These are phyloP conservation scores for Malurus cyaneus DNA, from an alignment of 2,113 vertebrate genomes.

Conservation along the genomic window DNA sequence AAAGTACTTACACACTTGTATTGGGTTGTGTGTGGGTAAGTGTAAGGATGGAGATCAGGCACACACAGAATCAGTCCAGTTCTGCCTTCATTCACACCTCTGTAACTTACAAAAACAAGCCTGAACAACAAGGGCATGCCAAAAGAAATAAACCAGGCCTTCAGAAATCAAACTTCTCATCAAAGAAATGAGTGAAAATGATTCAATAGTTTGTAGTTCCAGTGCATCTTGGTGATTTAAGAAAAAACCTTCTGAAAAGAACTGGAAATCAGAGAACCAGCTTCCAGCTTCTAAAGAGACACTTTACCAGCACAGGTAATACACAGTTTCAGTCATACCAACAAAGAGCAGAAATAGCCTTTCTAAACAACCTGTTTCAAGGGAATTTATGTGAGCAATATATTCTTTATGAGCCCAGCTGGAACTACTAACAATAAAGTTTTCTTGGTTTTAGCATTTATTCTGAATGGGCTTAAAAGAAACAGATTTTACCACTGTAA, in stretches of 20 bases:
- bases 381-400: background rate
- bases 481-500: background rate
- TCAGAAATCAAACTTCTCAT: background rate
- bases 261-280: background rate
- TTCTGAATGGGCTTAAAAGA: background rate
- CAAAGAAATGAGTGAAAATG: background rate
- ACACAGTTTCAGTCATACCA: background rate
- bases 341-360: background rate
- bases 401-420: background rate
- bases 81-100: background rate
- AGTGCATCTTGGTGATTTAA: background rate
- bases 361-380: background rate
- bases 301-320: background rate
- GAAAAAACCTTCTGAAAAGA: background rate
- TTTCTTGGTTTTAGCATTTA: background rate
- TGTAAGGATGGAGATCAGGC: background rate
- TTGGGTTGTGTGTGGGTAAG: background rate
- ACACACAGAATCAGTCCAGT: background rate
- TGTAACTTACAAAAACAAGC: background rate
- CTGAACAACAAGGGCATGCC: fast-evolving
- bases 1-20: background rate
- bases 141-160: background rate
- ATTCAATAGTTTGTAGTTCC: background rate
- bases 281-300: background rate
- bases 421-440: background rate